phyloP scores from a whole-genome alignment of 2,113 vertebrate species.

The Zootoca vivipara region DNA sequence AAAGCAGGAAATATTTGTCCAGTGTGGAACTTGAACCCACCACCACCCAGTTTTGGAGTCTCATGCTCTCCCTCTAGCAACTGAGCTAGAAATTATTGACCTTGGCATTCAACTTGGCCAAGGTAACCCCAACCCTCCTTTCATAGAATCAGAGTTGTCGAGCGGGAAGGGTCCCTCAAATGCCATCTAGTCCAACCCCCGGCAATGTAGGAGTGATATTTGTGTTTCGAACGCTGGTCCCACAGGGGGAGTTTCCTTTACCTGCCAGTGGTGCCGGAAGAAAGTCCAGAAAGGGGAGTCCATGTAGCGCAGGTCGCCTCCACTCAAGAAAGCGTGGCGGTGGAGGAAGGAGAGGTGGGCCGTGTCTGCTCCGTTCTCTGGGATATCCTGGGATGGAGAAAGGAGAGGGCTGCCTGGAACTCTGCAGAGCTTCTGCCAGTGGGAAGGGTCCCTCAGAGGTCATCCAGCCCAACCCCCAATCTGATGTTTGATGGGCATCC shows the following conservation, averaged over 20 bases:
- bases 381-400: constrained; percentile 77
- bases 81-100: too few relatives aligned
- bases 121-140: neutral
- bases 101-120: neutral
- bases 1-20: too few relatives aligned
- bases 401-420: neutral
- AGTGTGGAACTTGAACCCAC: too few relatives aligned
- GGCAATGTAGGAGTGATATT: too few relatives aligned
- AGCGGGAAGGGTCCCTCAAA: too few relatives aligned
- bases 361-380: constrained; percentile 80
- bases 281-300: constrained; percentile 79
- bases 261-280: constrained; percentile 83
- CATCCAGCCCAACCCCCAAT: too few relatives aligned
- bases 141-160: too few relatives aligned
- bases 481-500: too few relatives aligned
- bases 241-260: constrained; percentile 12
- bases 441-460: neutral
- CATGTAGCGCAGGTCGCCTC: constrained; percentile 78
- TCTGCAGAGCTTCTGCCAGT: neutral
- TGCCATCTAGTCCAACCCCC: too few relatives aligned
- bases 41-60: too few relatives aligned
- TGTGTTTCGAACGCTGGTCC: too few relatives aligned
- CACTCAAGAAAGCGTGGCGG: constrained; percentile 72
- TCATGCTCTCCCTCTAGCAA: neutral
- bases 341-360: constrained; percentile 82